Conservation (phyloP, 2,888 invertebrate genomes). For the Papilio elwesi region DNA sequence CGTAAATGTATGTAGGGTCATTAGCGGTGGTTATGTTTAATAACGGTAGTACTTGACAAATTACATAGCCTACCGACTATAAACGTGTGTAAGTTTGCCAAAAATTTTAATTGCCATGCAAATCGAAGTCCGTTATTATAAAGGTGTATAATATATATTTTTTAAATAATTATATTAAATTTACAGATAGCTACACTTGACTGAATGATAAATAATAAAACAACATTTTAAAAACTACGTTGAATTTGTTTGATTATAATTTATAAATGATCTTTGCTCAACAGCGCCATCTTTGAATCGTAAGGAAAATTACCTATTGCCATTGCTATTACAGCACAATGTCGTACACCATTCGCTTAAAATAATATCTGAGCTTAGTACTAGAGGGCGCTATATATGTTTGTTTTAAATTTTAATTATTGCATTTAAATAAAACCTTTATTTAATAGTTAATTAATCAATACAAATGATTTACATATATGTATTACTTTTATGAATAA, state of each 20-base stretch:
- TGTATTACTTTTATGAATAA: too few species aligned
- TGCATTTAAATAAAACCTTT: not conserved
- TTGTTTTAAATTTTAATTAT: not conserved
- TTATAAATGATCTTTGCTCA: not conserved
- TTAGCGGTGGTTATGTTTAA: slow-evolving; percentile 35
- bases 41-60: slow-evolving; percentile 6
- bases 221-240: too few species aligned
- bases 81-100: slow-evolving; percentile 2
- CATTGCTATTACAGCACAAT: not conserved
- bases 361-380: not conserved
- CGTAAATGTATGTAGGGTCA: slow-evolving; percentile 36
- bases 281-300: slow-evolving; percentile 2
- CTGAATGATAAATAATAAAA: too few species aligned
- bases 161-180: not conserved
- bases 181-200: too few species aligned
- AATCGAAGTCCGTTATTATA: too few species aligned
- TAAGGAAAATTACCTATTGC: not conserved
- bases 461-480: too few species aligned
- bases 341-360: not conserved
- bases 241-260: too few species aligned
- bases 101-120: slow-evolving; percentile 13
- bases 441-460: not conserved
- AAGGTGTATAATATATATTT: too few species aligned
- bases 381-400: slow-evolving; percentile 31
- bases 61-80: slow-evolving; percentile 10